Percentiles rank a stretch among this genome's conserved stretches.
Evolutionary conservation across 2,797 vertebrate genomes (phyloP).

Genomic region (Onychomys leucogaster): DNA sequence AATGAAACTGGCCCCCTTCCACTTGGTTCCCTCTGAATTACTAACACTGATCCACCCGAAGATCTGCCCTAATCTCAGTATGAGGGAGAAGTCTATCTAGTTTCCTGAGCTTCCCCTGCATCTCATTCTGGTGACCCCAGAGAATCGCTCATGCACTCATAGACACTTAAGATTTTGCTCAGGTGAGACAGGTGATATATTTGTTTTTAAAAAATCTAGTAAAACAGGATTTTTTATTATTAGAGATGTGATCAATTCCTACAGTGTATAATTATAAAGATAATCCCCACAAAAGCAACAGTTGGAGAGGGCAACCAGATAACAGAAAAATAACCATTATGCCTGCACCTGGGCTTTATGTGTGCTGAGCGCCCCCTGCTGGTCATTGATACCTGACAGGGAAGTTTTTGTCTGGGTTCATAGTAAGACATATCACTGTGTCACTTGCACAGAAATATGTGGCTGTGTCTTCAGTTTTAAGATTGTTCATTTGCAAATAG

Average conservation of each 20-base stretch:
- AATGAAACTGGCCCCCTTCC: no score
- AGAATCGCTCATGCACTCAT: not conserved
- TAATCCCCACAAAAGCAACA: accelerated
- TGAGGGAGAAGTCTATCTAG: no score
- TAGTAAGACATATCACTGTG: not conserved
- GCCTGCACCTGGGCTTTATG: accelerated
- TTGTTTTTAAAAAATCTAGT: not conserved
- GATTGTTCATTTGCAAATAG: no score
- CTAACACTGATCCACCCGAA: no score
- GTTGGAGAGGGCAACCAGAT: no score
- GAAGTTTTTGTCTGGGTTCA: not conserved
- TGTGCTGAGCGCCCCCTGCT: not conserved
- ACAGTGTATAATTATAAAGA: not conserved
- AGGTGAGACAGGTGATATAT: no score
- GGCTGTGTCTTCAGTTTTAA: no score
- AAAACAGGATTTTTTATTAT: not conserved
- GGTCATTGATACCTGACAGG: not conserved
- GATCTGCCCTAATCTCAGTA: no score
- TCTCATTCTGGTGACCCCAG: not conserved
- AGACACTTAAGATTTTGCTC: not conserved
- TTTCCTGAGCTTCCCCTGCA: not conserved
- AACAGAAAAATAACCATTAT: no score
- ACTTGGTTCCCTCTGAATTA: no score
- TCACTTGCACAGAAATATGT: no score
- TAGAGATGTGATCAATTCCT: no score